A percentile compares a stretch with the other conserved stretches of the same genome.
Conservation (phyloP, 2,888 invertebrate species). For the Tenthredo mesomela region DNA sequence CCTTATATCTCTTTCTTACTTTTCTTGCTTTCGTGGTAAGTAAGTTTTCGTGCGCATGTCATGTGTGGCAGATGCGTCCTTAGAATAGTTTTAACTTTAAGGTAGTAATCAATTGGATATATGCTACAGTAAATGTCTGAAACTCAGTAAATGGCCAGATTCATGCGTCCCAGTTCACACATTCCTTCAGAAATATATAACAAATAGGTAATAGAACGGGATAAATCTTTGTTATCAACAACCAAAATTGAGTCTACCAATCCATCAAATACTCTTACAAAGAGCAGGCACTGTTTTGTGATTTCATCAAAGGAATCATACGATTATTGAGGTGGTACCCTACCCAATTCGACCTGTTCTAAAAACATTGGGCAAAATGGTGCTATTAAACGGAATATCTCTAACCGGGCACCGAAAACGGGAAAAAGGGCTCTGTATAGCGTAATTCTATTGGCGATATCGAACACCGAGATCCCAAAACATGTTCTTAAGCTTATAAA, state of each 20-base stretch:
- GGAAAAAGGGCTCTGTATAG: no score
- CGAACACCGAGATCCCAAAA: no score
- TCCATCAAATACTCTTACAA: not conserved
- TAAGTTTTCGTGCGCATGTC: slow-evolving; percentile 43
- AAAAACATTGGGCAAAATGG: no score
- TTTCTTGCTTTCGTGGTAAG: slow-evolving; percentile 55
- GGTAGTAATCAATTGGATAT: slow-evolving; percentile 43
- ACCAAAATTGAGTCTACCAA: slow-evolving; percentile 8
- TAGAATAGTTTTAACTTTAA: slow-evolving; percentile 46
- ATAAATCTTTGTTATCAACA: not conserved
- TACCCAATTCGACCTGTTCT: no score
- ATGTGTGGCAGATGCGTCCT: slow-evolving; percentile 40
- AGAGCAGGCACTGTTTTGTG: slow-evolving; percentile 19
- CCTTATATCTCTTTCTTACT: slow-evolving; percentile 59
- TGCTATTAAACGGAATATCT: no score
- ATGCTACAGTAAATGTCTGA: slow-evolving; percentile 44
- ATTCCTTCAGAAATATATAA: not conserved
- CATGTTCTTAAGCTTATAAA: no score
- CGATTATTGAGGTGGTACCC: not conserved
- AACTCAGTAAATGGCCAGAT: slow-evolving; percentile 28
- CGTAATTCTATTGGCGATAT: no score
- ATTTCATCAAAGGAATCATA: not conserved
- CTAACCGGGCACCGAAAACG: no score
- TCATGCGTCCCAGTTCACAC: not conserved
- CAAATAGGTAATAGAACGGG: not conserved